Percentiles rank a stretch among this genome's conserved stretches.
Evolutionary conservation across 2,113 vertebrate species (phyloP).

Genomic region (Tenrec ecaudatus): DNA sequence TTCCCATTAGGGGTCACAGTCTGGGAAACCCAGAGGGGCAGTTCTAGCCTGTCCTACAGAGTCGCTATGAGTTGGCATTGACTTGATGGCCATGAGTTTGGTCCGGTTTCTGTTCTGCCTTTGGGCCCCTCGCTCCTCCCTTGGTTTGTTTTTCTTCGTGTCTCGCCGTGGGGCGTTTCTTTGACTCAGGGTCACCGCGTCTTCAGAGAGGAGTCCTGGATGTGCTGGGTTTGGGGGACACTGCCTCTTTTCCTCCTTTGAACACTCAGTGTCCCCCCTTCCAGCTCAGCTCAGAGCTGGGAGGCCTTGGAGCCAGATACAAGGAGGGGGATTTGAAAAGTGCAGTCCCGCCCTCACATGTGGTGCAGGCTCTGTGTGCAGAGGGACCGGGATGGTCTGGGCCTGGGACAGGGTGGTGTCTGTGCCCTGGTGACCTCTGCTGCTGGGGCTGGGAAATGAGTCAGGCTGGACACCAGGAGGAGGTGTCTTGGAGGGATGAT

Average conservation of each 20-base stretch:
- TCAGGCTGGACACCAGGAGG: background rate
- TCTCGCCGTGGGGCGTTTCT: background rate
- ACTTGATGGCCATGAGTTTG: too few relatives aligned
- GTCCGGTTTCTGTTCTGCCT: too few relatives aligned
- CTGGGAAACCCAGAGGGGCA: too few relatives aligned
- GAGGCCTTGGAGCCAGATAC: background rate
- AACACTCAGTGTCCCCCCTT: background rate
- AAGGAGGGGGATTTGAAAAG: background rate
- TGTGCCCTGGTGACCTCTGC: background rate
- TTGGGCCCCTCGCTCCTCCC: background rate
- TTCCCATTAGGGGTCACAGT: too few relatives aligned
- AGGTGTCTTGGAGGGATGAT: background rate
- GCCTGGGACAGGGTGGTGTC: background rate
- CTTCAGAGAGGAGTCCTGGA: background rate
- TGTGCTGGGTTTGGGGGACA: background rate
- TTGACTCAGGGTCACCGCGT: background rate
- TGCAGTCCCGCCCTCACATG: too few relatives aligned
- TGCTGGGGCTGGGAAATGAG: background rate
- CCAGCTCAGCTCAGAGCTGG: background rate
- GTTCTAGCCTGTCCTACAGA: too few relatives aligned
- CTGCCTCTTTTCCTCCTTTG: background rate
- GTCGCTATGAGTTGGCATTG: too few relatives aligned
- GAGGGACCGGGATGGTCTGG: too few relatives aligned
- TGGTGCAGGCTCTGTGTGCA: too few relatives aligned
- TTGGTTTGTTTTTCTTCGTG: background rate